Evolutionary conservation across 2,797 vertebrate genomes (phyloP), one percentile per base, ranked within the genome.

Genomic region (Babyrousa celebensis): DNA sequence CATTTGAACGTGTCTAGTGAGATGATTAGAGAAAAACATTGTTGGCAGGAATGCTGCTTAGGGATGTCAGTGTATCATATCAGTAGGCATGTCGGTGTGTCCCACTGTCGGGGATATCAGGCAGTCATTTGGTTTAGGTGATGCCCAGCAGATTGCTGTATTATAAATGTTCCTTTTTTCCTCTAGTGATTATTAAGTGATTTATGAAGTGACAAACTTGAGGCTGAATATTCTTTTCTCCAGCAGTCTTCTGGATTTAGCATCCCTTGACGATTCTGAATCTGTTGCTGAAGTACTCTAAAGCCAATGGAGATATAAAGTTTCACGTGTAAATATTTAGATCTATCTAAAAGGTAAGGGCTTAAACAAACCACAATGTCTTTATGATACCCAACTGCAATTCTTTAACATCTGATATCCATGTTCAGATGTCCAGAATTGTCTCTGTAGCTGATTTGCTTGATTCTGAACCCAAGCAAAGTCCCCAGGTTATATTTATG

Each of bases 181-280:
- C 18, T 72, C 71, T 82, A 75, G 17, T 86, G 62, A 25, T 58
- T 12, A 27, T 60, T 62, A 82, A 78, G 67, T 78, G 52, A 20
- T 72, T 12, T 82, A 12, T 80, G 52, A 15, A 93, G 32, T 52
- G 56, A 68, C 25, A 77, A 20, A 79, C n/a, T 74, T 84, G 75
- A 85, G 87, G 56, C 3, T 36, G 68, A 68, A 21, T 83, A 71
- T 68, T 86, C 60, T 97, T 43, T 79, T 82, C 6, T 92, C 63
- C 1, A 36, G 7, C 18, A 83, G 16, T 89, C n/a, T 82, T 67
- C 29, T 85, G 48, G 54, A 21, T 83, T 96, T 68, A n/a, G 32
- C 78, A 60, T 83, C 48, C 89, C 0, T 32, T 77, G 78, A 48
- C 80, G 67, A 54, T 91, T 96, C 79, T 72, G 83, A 86, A 32